phyloP scores from a whole-genome alignment of 2,888 invertebrate genomes.

The Lasius platythorax region DNA sequence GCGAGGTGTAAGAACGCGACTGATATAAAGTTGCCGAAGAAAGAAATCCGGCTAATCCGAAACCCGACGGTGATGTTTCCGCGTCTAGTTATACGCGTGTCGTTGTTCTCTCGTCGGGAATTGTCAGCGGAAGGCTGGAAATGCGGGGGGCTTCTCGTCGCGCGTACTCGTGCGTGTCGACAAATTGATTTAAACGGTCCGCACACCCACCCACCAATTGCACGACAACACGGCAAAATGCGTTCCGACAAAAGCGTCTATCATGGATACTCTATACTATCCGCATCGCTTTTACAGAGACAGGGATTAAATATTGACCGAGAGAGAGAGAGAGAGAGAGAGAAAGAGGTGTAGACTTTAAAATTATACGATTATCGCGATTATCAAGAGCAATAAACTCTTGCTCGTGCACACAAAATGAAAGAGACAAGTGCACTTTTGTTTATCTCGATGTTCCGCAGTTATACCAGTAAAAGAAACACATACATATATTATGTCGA shows the following conservation, averaged over 20 bases:
- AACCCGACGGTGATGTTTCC: neutral
- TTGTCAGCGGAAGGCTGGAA: conserved; percentile 56
- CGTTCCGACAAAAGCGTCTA: conserved; percentile 32
- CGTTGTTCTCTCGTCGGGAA: neutral
- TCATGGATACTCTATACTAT: conserved; percentile 20
- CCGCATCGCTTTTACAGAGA: conserved; percentile 16
- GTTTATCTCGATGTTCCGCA: neutral
- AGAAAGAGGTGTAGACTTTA: conserved; percentile 7
- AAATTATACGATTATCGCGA: conserved; percentile 24
- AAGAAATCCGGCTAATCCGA: neutral
- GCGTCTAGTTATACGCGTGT: neutral
- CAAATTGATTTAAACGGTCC: conserved; percentile 75
- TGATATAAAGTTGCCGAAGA: neutral
- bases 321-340: conserved; percentile 5
- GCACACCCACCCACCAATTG: conserved; percentile 67
- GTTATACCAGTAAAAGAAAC: conserved; percentile 5
- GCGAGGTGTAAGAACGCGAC: neutral
- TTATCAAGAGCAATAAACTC: conserved; percentile 1
- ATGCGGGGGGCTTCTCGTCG: conserved; percentile 42
- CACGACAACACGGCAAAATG: conserved; percentile 27
- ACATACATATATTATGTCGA: neutral
- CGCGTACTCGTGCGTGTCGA: conserved; percentile 68
- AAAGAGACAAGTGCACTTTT: conserved; percentile 9
- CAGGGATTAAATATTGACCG: neutral
- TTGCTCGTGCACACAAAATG: neutral